Evolutionary conservation across 2,797 vertebrate species (phyloP).

Genomic region (Arnoldichthys spilopterus): DNA sequence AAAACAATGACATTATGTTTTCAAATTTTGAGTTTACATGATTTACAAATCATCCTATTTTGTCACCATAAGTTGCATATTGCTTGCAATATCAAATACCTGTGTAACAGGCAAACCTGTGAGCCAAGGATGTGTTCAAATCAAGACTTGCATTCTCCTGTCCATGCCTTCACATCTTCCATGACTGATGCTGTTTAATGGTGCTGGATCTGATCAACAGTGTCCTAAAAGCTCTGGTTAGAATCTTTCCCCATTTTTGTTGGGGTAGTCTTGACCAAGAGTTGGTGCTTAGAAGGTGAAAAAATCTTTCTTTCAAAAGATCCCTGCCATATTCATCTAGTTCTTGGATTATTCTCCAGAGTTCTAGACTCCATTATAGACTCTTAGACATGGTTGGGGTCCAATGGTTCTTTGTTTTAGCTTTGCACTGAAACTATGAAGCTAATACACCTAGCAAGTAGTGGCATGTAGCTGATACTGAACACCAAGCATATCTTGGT

Average conservation of each 20-base stretch:
- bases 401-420: background rate
- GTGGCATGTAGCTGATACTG: background rate
- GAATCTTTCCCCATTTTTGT: background rate
- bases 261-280: background rate
- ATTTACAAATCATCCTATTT: too few relatives aligned
- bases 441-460: background rate
- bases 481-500: too few relatives aligned
- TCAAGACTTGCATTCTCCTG: background rate
- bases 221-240: background rate
- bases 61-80: too few relatives aligned
- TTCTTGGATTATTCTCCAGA: background rate
- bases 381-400: background rate
- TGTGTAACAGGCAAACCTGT: background rate
- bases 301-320: too few relatives aligned
- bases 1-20: too few relatives aligned
- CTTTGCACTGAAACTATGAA: too few relatives aligned
- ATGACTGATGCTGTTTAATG: background rate
- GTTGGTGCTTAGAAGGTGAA: background rate
- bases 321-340: too few relatives aligned
- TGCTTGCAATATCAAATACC: too few relatives aligned
- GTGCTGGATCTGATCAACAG: background rate
- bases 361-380: too few relatives aligned
- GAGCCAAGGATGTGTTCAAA: background rate
- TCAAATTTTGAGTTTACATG: too few relatives aligned
- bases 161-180: background rate